A percentile compares a stretch with the other conserved stretches of the same genome.
These are phyloP conservation scores for Dendrolimus kikuchii DNA, from an alignment of 1,140 invertebrate species.

Conservation along the genomic window DNA sequence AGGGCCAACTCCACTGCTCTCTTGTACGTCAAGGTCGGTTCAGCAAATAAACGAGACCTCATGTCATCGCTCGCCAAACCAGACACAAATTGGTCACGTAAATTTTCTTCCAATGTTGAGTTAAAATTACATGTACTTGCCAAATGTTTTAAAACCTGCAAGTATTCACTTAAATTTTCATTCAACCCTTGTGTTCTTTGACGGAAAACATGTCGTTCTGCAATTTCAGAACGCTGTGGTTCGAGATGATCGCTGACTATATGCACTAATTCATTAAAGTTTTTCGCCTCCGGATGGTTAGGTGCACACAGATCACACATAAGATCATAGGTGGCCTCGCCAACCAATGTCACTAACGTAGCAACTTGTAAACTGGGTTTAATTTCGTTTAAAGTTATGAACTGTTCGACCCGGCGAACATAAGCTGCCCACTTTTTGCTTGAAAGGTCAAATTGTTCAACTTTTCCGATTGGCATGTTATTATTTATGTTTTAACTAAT, in stretches of 20 bases:
- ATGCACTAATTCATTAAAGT: too few species aligned
- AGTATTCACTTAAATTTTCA: not conserved
- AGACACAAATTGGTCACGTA: constrained; percentile 4
- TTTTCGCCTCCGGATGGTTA: too few species aligned
- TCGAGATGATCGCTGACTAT: constrained; percentile 4
- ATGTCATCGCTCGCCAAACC: not conserved
- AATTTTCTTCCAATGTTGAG: not conserved
- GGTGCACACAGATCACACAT: too few species aligned
- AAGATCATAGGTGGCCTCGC: too few species aligned
- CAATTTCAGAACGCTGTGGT: constrained; percentile 13
- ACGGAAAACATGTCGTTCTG: constrained; percentile 9
- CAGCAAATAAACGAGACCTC: constrained; percentile 1
- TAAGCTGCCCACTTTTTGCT: too few species aligned
- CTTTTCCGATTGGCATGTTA: too few species aligned
- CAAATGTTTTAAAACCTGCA: constrained; percentile 5
- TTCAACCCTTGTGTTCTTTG: not conserved
- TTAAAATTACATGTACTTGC: constrained; percentile 5
- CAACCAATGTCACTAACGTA: too few species aligned
- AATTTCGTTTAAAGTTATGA: too few species aligned
- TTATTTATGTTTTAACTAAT: too few species aligned
- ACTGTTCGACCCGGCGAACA: too few species aligned
- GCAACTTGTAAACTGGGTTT: too few species aligned
- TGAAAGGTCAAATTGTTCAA: too few species aligned
- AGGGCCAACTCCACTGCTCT: not conserved
- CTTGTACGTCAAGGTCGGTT: not conserved